Evolutionary conservation across 2,113 vertebrate species (phyloP), one percentile per base, ranked within the genome.

Genomic region (Phalacrocorax carbo): DNA sequence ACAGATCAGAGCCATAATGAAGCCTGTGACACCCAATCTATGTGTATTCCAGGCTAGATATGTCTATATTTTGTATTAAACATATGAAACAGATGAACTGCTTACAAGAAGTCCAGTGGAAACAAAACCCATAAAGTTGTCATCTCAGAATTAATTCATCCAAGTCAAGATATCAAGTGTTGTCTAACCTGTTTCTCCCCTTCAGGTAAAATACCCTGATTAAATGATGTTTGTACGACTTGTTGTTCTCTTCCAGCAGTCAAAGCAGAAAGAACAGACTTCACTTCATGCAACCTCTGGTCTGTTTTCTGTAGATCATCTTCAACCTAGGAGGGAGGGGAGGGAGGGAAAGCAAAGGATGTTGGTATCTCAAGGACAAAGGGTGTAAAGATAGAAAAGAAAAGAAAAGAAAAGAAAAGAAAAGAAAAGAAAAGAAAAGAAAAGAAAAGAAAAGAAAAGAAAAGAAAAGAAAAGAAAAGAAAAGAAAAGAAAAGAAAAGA

Each of bases 261-360:
- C 54, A 98, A 85, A 51, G 97, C 95, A 82, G 78, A 97, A 61
- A 98, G 88, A 69, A 98, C 10, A 27, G 84, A 70, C 38, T 96
- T 94, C 52, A 97, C 52, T 49, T 98, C 98, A 58, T 81, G 82
- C 52, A 99, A 93, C 21, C 94, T 96, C 36, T 79, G 92, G 72
- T 98, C 98, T 23, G 96, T 98, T 88, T 98, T 98, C 80, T 94
- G 97, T 32, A 98, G 95, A 84, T 97, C 97, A 46, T 98, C 98
- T 48, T 81, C 93, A 64, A 55, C 93, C 98, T 98, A 81, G 21
- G 51, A 52, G 27, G 3, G 48, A 64, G 18, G 6, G 38, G 44
- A 44, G 11, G 1, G 9, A 16, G 6, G 13, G 15, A 55, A 87
- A 64, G 34, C 40, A 85, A 20, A 75, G 38, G 15, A 72, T 13